Conservation (phyloP, 2,113 vertebrate species). For the Blennius ocellaris region DNA sequence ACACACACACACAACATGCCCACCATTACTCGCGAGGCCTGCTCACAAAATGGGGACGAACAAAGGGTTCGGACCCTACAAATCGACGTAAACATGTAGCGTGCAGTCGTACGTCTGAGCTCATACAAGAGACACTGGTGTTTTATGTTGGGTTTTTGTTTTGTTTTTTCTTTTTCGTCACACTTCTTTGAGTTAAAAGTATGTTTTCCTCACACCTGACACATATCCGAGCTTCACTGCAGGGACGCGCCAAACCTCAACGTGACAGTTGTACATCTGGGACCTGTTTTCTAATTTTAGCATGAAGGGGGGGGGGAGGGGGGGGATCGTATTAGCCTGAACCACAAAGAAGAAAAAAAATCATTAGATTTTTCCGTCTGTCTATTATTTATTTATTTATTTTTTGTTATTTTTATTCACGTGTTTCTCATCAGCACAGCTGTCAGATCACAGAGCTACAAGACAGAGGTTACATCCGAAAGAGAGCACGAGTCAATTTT, state of each 20-base stretch:
- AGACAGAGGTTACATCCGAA: slow-evolving; percentile 22
- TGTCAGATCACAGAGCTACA: slow-evolving; percentile 17
- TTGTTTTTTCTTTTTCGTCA: too few relatives aligned
- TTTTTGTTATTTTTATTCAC: slow-evolving; percentile 23
- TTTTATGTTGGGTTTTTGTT: too few relatives aligned
- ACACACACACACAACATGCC: slow-evolving; percentile 25
- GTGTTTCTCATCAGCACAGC: slow-evolving; percentile 4
- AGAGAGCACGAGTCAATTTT: slow-evolving; percentile 19
- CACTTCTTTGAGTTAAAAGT: too few relatives aligned
- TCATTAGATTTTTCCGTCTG: too few relatives aligned
- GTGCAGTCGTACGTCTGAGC: too few relatives aligned
- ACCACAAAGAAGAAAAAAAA: not conserved
- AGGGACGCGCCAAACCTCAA: slow-evolving; percentile 3
- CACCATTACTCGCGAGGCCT: too few relatives aligned
- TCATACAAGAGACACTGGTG: not conserved
- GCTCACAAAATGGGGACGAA: too few relatives aligned
- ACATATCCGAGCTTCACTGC: slow-evolving; percentile 2
- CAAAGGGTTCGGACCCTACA: not conserved
- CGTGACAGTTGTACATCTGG: slow-evolving; percentile 2
- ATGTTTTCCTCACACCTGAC: slow-evolving; percentile 9
- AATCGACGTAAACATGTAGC: slow-evolving; percentile 23
- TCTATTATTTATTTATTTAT: slow-evolving; percentile 12
- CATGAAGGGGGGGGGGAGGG: not conserved
- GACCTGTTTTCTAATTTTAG: slow-evolving; percentile 7
- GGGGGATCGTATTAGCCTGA: not conserved